Conservation (phyloP, 2,797 vertebrate genomes). For the Notamacropus eugenii region DNA sequence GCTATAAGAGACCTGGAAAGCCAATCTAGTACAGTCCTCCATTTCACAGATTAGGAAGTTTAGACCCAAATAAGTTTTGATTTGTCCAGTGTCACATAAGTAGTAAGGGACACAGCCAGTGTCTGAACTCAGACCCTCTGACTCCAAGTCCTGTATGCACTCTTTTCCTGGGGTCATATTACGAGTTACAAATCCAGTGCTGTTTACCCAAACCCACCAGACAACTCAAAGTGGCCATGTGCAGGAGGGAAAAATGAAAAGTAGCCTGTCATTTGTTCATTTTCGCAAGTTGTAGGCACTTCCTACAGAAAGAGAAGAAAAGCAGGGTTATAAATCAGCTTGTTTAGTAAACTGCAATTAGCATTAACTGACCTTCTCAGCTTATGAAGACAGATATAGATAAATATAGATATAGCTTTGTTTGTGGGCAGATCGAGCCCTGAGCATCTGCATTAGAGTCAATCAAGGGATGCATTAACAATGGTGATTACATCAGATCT, state of each 20-base stretch:
- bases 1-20: background rate
- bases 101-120: background rate
- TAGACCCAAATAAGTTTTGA: background rate
- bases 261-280: constrained; percentile 68
- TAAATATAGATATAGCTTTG: constrained; percentile 75
- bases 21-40: background rate
- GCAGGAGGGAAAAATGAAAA: constrained; percentile 74
- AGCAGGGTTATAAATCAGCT: constrained; percentile 65
- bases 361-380: constrained; percentile 70
- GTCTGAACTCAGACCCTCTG: background rate
- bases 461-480: constrained; percentile 47
- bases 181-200: background rate
- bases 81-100: background rate
- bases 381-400: constrained; percentile 60
- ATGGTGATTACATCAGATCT: constrained; percentile 67
- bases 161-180: background rate
- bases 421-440: constrained; percentile 64
- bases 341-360: constrained; percentile 77
- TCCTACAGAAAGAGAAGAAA: constrained; percentile 68
- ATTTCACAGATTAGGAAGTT: background rate
- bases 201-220: constrained; percentile 41
- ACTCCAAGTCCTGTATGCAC: background rate
- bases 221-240: constrained; percentile 62
- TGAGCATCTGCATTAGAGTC: constrained; percentile 73
- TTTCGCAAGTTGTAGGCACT: constrained; percentile 73